Evolutionary conservation across 1,140 invertebrate genomes (phyloP), one percentile per base, ranked within the genome.

Genomic region (Leptopilina clavipes): DNA sequence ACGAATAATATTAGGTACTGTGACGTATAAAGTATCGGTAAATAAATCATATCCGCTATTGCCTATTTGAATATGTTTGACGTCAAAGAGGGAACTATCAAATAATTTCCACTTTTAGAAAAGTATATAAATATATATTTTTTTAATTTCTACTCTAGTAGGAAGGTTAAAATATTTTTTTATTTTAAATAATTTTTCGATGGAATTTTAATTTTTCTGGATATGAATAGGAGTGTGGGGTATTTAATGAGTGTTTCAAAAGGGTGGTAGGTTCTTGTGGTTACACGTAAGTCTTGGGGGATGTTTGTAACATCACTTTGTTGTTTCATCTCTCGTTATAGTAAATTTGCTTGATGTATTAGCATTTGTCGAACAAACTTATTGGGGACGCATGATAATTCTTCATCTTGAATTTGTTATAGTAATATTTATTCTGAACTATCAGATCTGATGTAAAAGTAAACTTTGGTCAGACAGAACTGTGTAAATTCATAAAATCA

Each of bases 321-420:
- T 52, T 78, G 22, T 80, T 54, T 74, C 75, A 75, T 75, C 37
- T 72, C 73, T 56, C 54, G 72, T 17, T 45, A 48, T 79, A 80
- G 79, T 84, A 84, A 86, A 79, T 82, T 79, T 77, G 79, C 74
- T 84, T 90, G 89, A 90, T 90, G 89, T 90, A 89, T 90, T 86
- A 87, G 84, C 83, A 88, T 88, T 90, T 83, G 82, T 87, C 86
- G n/a, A n/a, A n/a, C n/a, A n/a, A 83, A 89, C 87, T 80, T n/a
- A n/a, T n/a, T n/a, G n/a, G n/a, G n/a, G n/a, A n/a, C n/a, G n/a
- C n/a, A n/a, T n/a, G n/a, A n/a, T n/a, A n/a, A n/a, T n/a, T n/a
- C n/a, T n/a, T n/a, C n/a, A n/a, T n/a, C n/a, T n/a, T n/a, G n/a
- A n/a, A n/a, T n/a, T n/a, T n/a, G n/a, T n/a, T n/a, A n/a, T n/a